phyloP scores from a whole-genome alignment of 2,113 vertebrate species.

The Cairina moschata region DNA sequence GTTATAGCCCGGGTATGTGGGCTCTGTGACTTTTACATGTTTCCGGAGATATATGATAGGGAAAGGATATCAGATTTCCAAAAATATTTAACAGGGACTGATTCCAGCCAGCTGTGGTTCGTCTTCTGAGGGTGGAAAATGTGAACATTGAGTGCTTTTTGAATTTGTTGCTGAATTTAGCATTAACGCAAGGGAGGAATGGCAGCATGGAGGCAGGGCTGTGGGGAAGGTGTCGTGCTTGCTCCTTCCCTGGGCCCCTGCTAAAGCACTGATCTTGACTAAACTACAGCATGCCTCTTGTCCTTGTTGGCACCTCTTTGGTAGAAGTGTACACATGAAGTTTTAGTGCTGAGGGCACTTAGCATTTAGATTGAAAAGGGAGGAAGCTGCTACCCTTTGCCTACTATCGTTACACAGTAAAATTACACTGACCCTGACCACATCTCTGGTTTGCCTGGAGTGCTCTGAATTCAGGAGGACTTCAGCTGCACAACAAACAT shows the following conservation, averaged over 20 bases:
- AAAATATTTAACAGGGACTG: neutral
- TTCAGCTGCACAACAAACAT: neutral
- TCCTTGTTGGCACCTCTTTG: neutral
- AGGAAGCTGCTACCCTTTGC: slow-evolving; percentile 46
- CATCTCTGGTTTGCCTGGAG: slow-evolving; percentile 24
- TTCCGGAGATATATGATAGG: neutral
- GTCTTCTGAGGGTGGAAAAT: neutral
- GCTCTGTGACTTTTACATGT: neutral
- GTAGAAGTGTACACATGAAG: neutral
- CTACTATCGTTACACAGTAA: neutral
- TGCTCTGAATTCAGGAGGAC: neutral
- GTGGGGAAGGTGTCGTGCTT: neutral
- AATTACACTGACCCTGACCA: slow-evolving; percentile 20
- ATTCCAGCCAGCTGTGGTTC: neutral
- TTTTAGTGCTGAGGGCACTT: slow-evolving; percentile 11
- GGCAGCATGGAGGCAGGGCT: neutral
- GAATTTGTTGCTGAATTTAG: neutral
- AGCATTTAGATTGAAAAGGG: slow-evolving; percentile 56
- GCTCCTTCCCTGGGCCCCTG: neutral
- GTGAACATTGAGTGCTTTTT: neutral
- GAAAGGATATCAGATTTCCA: neutral
- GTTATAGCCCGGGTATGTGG: neutral
- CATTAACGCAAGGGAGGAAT: neutral
- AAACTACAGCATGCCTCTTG: neutral
- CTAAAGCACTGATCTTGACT: neutral